Evolutionary conservation across 2,888 invertebrate genomes (phyloP).

Genomic region (Drosophila suboccidentalis): DNA sequence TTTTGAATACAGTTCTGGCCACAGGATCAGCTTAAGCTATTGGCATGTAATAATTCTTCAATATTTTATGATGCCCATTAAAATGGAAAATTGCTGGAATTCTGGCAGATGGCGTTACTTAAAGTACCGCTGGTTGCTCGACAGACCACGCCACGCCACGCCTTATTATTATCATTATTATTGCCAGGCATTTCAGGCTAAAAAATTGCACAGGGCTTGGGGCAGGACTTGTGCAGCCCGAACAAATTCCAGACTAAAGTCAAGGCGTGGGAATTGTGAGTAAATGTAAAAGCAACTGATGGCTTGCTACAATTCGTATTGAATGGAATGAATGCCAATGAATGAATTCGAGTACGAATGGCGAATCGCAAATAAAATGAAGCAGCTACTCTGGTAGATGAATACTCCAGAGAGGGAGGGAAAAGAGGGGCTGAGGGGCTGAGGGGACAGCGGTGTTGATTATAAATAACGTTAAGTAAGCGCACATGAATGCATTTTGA

Average conservation of each 20-base stretch:
- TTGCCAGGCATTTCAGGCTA: slow-evolving; percentile 37
- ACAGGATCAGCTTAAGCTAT: slow-evolving; percentile 22
- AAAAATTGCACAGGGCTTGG: slow-evolving; percentile 24
- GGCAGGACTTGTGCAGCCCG: slow-evolving; percentile 29
- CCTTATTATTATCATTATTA: slow-evolving; percentile 39
- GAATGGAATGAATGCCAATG: slow-evolving; percentile 64
- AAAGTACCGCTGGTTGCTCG: slow-evolving; percentile 17
- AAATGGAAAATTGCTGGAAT: slow-evolving; percentile 43
- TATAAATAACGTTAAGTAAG: slow-evolving; percentile 78
- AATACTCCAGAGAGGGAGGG: background rate
- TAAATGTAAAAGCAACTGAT: slow-evolving; percentile 52
- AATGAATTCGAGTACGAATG: slow-evolving; percentile 43
- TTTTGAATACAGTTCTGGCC: background rate
- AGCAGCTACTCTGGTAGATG: slow-evolving; percentile 9
- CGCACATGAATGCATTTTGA: slow-evolving; percentile 81
- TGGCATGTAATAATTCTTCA: slow-evolving; percentile 33
- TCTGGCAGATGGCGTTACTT: slow-evolving; percentile 32
- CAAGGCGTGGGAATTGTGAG: slow-evolving; percentile 34
- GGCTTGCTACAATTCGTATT: slow-evolving; percentile 67
- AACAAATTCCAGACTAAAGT: slow-evolving; percentile 32
- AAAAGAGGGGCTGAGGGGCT: background rate
- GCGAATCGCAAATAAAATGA: slow-evolving; percentile 21
- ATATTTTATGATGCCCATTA: slow-evolving; percentile 48
- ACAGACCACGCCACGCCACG: slow-evolving; percentile 13
- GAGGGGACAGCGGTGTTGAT: slow-evolving; percentile 45